Evolutionary conservation across 1,140 invertebrate genomes (phyloP), one percentile per base, ranked within the genome.

Genomic region (Orchesella cincta): DNA sequence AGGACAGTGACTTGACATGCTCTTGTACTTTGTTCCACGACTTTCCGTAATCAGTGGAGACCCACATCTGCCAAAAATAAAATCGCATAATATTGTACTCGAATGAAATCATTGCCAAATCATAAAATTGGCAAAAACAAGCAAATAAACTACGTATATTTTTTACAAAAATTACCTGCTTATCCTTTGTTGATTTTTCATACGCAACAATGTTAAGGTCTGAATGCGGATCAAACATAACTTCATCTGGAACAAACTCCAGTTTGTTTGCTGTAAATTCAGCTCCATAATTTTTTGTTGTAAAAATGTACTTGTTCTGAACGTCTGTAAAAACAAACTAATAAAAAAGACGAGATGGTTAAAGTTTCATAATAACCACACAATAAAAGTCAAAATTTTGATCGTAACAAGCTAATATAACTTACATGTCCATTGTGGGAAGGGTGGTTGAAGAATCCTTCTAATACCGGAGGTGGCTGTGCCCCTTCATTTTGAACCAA

Each of bases 311-410:
- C 82, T 92, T 92, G 84, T 95, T 90, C 23, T 87, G 86, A 16
- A 90, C 88, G 85, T 96, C 94, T 36, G 91, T 90, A 85, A 96
- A 96, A 1, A 96, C 89, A 86, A 92, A 93, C 94, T 96, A 84
- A 5, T 23, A 57, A 89, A 87, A 82, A 85, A 83, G 77, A 79
- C 31, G 76, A 75, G 51, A 72, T 72, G 34, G 62, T 74, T 20
- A 72, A 54, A n/a, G n/a, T n/a, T n/a, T n/a, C n/a, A n/a, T n/a
- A n/a, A n/a, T n/a, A n/a, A n/a, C n/a, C n/a, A n/a, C n/a, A n/a
- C n/a, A n/a, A n/a, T n/a, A n/a, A n/a, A n/a, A n/a, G n/a, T n/a
- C n/a, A n/a, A n/a, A n/a, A n/a, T n/a, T n/a, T n/a, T n/a, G n/a
- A n/a, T n/a, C n/a, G n/a, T n/a, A n/a, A n/a, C n/a, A n/a, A n/a